These are phyloP conservation scores for Phoxinus dragarum DNA, from an alignment of 2,797 vertebrate species.

Conservation along the genomic window DNA sequence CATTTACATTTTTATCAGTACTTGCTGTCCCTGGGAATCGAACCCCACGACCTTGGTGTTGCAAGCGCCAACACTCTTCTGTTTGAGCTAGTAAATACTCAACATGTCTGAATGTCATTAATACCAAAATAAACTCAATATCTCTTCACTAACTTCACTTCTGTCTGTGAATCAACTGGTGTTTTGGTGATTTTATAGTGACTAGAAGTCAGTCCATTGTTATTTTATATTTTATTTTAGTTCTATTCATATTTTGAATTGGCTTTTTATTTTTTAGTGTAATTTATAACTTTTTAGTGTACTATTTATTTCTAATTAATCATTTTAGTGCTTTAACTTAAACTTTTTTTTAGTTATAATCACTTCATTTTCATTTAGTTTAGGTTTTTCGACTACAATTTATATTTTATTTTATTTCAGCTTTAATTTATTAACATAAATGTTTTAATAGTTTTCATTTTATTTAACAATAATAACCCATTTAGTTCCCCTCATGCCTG, in stretches of 20 bases:
- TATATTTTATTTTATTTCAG: not conserved
- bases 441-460: not conserved
- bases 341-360: too few relatives aligned
- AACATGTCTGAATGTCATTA: not conserved
- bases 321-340: not conserved
- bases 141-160: not conserved
- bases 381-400: not conserved
- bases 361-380: too few relatives aligned
- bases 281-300: too few relatives aligned
- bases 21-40: too few relatives aligned
- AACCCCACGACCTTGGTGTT: too few relatives aligned
- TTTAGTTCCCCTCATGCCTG: not conserved
- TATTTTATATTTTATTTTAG: too few relatives aligned
- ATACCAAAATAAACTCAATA: not conserved
- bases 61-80: too few relatives aligned
- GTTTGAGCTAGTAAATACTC: too few relatives aligned
- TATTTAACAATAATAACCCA: too few relatives aligned
- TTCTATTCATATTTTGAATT: too few relatives aligned
- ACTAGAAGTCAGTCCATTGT: not conserved
- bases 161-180: not conserved
- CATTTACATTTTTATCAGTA: too few relatives aligned
- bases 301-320: not conserved
- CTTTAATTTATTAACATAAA: not conserved
- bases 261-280: too few relatives aligned
- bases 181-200: not conserved